Evolutionary conservation across 2,888 invertebrate species (phyloP).

Genomic region (Drosophila borealis): DNA sequence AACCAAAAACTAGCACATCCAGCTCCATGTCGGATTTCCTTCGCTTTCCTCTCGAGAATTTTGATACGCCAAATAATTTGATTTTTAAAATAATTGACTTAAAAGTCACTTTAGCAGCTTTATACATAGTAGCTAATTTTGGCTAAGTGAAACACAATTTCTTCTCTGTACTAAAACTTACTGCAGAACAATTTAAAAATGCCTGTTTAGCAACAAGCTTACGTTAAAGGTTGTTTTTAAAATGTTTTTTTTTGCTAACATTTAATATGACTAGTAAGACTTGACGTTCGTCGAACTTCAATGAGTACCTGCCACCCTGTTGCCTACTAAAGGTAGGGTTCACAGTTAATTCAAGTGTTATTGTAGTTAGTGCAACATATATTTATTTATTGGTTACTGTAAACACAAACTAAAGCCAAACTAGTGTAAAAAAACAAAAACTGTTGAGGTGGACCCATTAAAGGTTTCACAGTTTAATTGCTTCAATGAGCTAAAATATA

Average conservation of each 20-base stretch:
- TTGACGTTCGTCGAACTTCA: conserved; percentile 6
- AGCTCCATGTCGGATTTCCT: conserved; percentile 20
- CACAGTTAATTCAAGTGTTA: background rate
- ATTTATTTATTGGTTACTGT: too few relatives aligned
- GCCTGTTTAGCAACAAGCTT: background rate
- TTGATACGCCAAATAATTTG: conserved; percentile 2
- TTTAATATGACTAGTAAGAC: background rate
- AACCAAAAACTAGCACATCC: conserved; percentile 90
- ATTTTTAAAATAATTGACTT: conserved; percentile 21
- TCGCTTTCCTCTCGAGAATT: background rate
- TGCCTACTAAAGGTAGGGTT: background rate
- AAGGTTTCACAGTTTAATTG: too few relatives aligned
- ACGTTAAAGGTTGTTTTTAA: background rate
- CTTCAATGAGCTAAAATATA: too few relatives aligned
- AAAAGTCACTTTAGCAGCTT: conserved; percentile 1
- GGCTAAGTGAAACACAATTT: background rate
- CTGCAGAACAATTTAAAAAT: background rate
- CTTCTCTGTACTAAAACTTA: background rate
- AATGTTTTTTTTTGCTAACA: background rate
- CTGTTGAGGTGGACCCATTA: too few relatives aligned
- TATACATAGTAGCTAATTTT: conserved; percentile 1
- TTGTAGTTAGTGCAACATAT: too few relatives aligned
- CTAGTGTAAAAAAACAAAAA: too few relatives aligned
- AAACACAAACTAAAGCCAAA: too few relatives aligned
- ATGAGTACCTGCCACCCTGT: background rate